phyloP scores from a whole-genome alignment of 1,140 invertebrate genomes.

The Drosophila parvula region DNA sequence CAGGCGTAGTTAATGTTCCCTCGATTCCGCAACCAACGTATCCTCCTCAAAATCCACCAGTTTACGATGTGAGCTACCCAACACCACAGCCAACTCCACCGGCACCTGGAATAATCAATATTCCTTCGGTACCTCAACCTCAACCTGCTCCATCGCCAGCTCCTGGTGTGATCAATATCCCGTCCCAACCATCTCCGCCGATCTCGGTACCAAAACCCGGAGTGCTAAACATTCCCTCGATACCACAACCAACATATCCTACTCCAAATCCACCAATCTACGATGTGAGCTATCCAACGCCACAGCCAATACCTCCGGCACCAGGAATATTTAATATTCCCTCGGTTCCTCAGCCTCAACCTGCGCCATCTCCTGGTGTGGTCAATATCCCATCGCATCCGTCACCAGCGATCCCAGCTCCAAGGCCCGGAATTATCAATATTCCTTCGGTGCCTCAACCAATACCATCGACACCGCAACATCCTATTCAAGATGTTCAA shows the following conservation, averaged over 20 bases:
- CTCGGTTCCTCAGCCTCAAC: constrained; percentile 13
- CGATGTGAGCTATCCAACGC: constrained; percentile 61
- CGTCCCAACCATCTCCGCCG: constrained; percentile 20
- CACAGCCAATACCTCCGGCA: constrained; percentile 1
- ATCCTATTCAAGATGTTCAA: constrained; percentile 17
- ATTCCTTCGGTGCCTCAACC: constrained; percentile 33
- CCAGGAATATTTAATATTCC: constrained; percentile 41
- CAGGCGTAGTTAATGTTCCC: constrained; percentile 87
- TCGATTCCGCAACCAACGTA: constrained; percentile 21
- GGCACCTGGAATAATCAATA: constrained; percentile 30
- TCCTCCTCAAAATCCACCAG: background rate
- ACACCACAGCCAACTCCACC: constrained; percentile 10
- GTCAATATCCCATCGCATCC: constrained; percentile 43
- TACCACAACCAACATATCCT: constrained; percentile 24
- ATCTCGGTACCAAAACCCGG: constrained; percentile 8
- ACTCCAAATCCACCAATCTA: constrained; percentile 2
- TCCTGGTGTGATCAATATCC: constrained; percentile 52
- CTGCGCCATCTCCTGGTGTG: constrained; percentile 23
- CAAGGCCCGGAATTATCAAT: constrained; percentile 22
- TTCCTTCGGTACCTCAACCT: constrained; percentile 32
- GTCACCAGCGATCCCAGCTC: constrained; percentile 7
- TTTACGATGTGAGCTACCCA: constrained; percentile 63
- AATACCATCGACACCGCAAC: background rate
- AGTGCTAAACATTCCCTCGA: constrained; percentile 32
- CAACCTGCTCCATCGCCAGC: constrained; percentile 20